These are phyloP conservation scores for Psilopogon haemacephalus DNA, from an alignment of 2,113 vertebrate species.

Conservation along the genomic window DNA sequence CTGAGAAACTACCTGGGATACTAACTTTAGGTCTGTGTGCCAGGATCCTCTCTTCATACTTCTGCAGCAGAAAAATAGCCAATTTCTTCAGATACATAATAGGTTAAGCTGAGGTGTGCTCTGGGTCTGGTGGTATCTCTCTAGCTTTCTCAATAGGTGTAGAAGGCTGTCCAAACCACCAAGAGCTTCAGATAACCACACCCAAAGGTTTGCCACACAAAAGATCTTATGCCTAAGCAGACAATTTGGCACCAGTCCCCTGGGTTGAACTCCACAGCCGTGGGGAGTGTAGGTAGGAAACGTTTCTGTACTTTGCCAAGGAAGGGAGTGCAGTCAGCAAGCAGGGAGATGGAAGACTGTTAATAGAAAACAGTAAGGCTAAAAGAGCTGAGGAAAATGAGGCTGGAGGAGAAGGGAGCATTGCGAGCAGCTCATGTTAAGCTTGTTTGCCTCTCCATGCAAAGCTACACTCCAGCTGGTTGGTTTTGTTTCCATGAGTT, in stretches of 20 bases:
- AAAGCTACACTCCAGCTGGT: not conserved
- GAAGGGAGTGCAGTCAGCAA: not conserved
- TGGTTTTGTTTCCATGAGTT: not conserved
- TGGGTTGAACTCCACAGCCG: not conserved
- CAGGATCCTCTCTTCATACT: not conserved
- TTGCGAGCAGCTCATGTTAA: not conserved
- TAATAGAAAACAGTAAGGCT: not conserved
- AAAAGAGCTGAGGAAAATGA: not conserved
- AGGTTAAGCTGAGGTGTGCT: not conserved
- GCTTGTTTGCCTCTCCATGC: not conserved
- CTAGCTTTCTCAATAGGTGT: not conserved
- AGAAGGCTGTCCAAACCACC: not conserved
- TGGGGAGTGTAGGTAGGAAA: not conserved
- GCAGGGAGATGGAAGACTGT: not conserved
- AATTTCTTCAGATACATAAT: not conserved
- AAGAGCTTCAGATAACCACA: not conserved
- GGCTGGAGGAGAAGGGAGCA: not conserved
- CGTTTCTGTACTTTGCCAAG: not conserved
- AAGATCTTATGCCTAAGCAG: not conserved
- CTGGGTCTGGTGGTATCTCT: not conserved
- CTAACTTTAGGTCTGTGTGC: not conserved
- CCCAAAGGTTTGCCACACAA: not conserved
- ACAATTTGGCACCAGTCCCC: not conserved
- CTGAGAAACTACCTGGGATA: not conserved
- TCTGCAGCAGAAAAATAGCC: fast-evolving